Conservation (phyloP, 2,113 vertebrate genomes). For the Cynocephalus volans region DNA sequence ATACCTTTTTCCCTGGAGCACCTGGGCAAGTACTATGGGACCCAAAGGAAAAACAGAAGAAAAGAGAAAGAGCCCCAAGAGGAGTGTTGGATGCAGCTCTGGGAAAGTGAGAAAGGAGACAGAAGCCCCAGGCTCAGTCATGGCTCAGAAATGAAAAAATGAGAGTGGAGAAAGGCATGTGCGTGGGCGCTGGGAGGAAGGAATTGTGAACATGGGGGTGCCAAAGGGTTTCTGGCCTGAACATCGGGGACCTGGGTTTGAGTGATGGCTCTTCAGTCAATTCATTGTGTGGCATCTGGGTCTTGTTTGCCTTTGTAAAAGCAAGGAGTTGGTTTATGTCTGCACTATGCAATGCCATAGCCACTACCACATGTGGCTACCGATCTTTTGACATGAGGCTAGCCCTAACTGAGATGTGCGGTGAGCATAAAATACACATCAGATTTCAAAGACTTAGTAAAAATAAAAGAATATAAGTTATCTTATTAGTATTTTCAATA, state of each 20-base stretch:
- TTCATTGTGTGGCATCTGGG: not conserved
- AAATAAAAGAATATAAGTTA: slow-evolving; percentile 26
- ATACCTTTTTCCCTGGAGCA: not conserved
- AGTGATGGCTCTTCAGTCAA: not conserved
- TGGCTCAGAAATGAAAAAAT: slow-evolving; percentile 39
- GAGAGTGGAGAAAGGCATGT: not conserved
- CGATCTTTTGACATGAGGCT: not conserved
- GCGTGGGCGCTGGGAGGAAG: not conserved
- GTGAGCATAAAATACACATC: not conserved
- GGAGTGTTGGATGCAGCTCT: not conserved
- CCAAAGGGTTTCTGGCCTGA: slow-evolving; percentile 7
- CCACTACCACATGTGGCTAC: not conserved
- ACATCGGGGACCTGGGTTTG: not conserved
- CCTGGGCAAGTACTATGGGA: not conserved
- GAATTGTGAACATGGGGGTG: not conserved
- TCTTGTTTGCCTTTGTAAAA: slow-evolving; percentile 58
- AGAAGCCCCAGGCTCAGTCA: not conserved
- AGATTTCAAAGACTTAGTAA: slow-evolving; percentile 27
- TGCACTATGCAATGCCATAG: not conserved
- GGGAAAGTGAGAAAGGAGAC: not conserved
- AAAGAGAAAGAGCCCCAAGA: not conserved
- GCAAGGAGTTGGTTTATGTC: not conserved
- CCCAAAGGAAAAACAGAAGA: not conserved
- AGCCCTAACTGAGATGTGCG: slow-evolving; percentile 7
- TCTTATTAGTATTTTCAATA: slow-evolving; percentile 19